Percentiles rank a stretch among this genome's conserved stretches.
Conservation (phyloP, 2,113 vertebrate species). For the Megalops atlanticus region DNA sequence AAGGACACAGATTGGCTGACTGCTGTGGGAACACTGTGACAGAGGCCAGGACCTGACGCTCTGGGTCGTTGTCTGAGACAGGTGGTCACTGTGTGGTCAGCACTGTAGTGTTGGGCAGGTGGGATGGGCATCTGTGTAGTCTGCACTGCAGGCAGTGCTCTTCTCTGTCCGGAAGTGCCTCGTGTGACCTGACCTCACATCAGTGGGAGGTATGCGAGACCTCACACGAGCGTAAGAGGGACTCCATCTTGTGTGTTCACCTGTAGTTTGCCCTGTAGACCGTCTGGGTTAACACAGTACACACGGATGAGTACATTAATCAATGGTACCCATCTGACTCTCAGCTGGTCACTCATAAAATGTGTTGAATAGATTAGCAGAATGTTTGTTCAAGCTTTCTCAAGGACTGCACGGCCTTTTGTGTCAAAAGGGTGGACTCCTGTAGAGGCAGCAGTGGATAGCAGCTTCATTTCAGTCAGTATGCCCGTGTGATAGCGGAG, state of each 20-base stretch:
- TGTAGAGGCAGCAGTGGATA: conserved; percentile 5
- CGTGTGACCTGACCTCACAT: neutral
- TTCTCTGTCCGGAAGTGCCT: neutral
- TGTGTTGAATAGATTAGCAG: neutral
- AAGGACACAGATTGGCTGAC: neutral
- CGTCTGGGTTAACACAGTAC: neutral
- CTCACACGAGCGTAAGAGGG: neutral
- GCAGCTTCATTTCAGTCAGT: neutral
- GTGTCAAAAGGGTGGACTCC: neutral
- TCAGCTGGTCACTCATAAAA: neutral
- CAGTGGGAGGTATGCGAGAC: neutral
- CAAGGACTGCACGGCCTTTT: too few relatives aligned
- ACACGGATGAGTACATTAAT: neutral
- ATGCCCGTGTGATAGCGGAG: neutral
- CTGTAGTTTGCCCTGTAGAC: neutral
- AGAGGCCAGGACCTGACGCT: neutral
- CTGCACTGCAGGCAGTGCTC: neutral
- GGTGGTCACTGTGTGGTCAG: neutral
- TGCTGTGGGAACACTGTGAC: neutral
- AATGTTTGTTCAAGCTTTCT: neutral
- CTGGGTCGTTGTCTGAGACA: neutral
- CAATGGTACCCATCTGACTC: neutral
- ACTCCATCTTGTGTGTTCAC: neutral
- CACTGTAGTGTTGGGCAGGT: neutral
- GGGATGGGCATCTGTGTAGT: neutral